These are phyloP conservation scores for Peromyscus californicus DNA, from an alignment of 2,113 vertebrate species.

Conservation along the genomic window DNA sequence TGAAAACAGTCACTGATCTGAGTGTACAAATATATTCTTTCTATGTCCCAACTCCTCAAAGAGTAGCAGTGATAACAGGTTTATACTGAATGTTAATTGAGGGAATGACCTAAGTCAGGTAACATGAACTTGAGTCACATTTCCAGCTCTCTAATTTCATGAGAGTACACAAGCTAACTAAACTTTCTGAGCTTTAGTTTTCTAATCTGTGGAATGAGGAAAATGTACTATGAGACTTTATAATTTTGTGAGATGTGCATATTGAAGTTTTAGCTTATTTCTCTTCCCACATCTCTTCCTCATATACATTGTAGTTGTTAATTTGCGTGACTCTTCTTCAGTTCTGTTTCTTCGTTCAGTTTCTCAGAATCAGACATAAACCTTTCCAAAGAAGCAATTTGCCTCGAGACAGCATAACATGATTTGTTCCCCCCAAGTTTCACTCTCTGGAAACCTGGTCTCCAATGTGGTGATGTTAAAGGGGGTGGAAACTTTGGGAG, in stretches of 20 bases:
- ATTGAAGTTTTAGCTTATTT: neutral
- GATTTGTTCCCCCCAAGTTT: neutral
- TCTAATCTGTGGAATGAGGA: neutral
- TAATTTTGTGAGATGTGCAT: neutral
- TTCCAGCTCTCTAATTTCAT: neutral
- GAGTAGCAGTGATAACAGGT: rapidly evolving
- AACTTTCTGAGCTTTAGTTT: neutral
- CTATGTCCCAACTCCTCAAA: neutral
- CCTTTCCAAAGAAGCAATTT: neutral
- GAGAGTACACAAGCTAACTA: neutral
- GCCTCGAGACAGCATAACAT: neutral
- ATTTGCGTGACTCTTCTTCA: neutral
- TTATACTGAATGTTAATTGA: neutral
- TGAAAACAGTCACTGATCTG: neutral
- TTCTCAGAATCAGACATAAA: neutral
- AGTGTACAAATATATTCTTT: neutral
- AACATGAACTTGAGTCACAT: neutral
- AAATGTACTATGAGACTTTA: neutral
- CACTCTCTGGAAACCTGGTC: neutral
- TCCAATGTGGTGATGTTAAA: neutral
- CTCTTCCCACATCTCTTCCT: neutral
- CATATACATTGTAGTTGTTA: neutral
- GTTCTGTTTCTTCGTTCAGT: neutral
- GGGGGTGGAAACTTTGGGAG: neutral
- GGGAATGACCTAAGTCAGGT: neutral